These are phyloP conservation scores for Procambarus clarkii DNA, from an alignment of 1,140 invertebrate species.

Conservation along the genomic window DNA sequence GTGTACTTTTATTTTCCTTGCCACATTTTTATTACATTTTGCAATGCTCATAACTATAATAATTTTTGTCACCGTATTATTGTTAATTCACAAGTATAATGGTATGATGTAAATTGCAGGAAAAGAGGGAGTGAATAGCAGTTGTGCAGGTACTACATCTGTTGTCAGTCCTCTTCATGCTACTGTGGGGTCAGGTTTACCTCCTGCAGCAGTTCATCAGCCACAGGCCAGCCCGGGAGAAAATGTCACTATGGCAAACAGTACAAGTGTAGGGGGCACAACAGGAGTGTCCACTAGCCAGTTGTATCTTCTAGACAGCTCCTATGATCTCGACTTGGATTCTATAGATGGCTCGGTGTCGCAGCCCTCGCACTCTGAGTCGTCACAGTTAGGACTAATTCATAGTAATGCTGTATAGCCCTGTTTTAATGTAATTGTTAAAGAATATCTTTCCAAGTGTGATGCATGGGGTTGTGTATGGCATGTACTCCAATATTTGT, in stretches of 20 bases:
- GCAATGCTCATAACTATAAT: background rate
- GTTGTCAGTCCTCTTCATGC: conserved; percentile 22
- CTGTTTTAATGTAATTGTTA: background rate
- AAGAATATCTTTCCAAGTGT: background rate
- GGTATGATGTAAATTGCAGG: conserved; percentile 11
- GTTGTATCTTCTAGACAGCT: conserved; percentile 62
- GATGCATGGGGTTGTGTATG: background rate
- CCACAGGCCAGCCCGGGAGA: conserved; percentile 28
- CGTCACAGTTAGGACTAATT: conserved; percentile 59
- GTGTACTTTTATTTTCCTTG: background rate
- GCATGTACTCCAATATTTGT: background rate
- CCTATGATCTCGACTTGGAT: conserved; percentile 59
- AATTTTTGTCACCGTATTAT: background rate
- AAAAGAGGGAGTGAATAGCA: conserved; percentile 18
- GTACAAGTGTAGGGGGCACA: conserved; percentile 26
- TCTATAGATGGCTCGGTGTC: conserved; percentile 64
- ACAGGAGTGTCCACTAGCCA: conserved; percentile 59
- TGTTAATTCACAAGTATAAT: background rate
- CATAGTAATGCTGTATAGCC: conserved; percentile 65
- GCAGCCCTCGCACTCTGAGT: conserved; percentile 60
- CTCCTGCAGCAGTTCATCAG: background rate
- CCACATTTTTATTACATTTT: background rate
- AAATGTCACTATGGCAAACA: background rate
- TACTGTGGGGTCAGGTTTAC: background rate
- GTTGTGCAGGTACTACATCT: background rate